Evolutionary conservation across 2,797 vertebrate species (phyloP).

Genomic region (Cynopterus sphinx): DNA sequence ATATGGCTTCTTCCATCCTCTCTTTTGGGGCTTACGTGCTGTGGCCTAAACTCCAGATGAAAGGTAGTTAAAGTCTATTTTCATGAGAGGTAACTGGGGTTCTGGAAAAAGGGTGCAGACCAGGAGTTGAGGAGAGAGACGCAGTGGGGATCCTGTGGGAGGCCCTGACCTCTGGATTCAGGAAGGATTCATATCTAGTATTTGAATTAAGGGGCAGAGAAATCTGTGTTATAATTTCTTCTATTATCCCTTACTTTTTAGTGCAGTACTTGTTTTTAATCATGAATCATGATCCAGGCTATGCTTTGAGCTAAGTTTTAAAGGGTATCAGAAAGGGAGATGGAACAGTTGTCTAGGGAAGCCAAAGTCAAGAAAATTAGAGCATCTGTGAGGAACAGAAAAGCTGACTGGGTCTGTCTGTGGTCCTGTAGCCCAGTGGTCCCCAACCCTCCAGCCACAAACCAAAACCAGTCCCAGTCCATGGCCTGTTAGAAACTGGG

Average conservation of each 20-base stretch:
- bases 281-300: background rate
- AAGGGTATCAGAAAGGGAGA: background rate
- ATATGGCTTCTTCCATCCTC: background rate
- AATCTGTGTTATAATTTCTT: background rate
- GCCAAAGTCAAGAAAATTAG: background rate
- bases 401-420: background rate
- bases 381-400: background rate
- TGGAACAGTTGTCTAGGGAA: background rate
- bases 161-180: background rate
- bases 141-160: background rate
- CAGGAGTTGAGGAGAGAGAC: background rate
- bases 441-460: no score
- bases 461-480: no score
- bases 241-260: background rate
- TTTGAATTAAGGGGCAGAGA: background rate
- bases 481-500: no score
- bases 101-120: background rate
- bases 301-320: background rate
- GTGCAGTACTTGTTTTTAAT: background rate
- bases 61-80: background rate
- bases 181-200: background rate
- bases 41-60: background rate
- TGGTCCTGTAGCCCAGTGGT: background rate
- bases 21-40: background rate
- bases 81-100: background rate